Conservation (phyloP, 2,888 invertebrate genomes). For the Slavum lentiscoides region DNA sequence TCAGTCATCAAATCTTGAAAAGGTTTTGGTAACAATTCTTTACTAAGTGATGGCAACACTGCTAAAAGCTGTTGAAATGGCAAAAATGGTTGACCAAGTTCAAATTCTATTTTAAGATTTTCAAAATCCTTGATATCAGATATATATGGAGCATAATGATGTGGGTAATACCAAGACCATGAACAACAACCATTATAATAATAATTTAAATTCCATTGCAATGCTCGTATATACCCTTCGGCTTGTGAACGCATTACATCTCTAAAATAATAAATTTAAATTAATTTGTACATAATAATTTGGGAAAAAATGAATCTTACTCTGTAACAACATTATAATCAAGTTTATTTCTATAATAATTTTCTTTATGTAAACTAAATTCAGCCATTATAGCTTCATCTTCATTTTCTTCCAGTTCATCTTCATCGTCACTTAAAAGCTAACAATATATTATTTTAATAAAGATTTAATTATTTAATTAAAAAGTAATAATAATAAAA, state of each 20-base stretch:
- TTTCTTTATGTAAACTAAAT: constrained; percentile 81
- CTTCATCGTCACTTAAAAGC: constrained; percentile 56
- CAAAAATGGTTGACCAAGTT: constrained; percentile 82
- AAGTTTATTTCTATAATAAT: constrained; percentile 90
- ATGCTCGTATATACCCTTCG: constrained; percentile 84
- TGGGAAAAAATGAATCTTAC: constrained; percentile 38
- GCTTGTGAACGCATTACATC: constrained; percentile 80
- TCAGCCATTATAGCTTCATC: constrained; percentile 64
- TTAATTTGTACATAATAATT: neutral
- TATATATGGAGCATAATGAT: constrained; percentile 95
- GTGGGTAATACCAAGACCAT: constrained; percentile 98
- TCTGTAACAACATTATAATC: constrained; percentile 59
- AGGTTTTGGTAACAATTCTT: constrained; percentile 73
- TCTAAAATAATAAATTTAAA: constrained; percentile 16
- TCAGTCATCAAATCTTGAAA: constrained; percentile 80
- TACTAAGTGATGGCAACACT: constrained; percentile 79
- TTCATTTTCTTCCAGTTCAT: constrained; percentile 57
- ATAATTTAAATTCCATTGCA: constrained; percentile 96
- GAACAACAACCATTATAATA: constrained; percentile 96
- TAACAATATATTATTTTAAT: constrained; percentile 50
- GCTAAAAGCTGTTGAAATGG: constrained; percentile 88
- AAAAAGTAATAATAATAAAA: constrained; percentile 40
- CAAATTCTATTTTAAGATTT: constrained; percentile 77
- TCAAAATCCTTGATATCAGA: constrained; percentile 87
- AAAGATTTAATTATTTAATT: constrained; percentile 49